Percentiles rank a stretch among this genome's conserved stretches.
Evolutionary conservation across 2,113 vertebrate genomes (phyloP).

Genomic region (Nipponia nippon): DNA sequence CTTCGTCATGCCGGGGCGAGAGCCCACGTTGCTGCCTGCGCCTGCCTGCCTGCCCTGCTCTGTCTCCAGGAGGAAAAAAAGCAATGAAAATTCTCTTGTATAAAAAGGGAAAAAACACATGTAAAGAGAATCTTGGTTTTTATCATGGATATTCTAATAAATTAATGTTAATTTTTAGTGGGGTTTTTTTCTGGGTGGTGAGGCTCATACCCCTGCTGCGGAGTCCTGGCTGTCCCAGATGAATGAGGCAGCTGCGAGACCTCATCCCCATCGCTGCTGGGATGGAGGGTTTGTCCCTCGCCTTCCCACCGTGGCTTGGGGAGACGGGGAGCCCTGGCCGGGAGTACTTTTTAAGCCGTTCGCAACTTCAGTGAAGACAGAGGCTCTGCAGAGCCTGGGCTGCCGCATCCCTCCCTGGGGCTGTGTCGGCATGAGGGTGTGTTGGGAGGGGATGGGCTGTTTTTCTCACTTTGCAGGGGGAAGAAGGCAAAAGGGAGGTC

Average conservation of each 20-base stretch:
- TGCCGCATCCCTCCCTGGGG: not conserved
- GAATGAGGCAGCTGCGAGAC: not conserved
- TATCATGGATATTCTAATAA: slow-evolving; percentile 81
- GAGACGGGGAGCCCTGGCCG: accelerated
- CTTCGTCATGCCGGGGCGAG: not conserved
- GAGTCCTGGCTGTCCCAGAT: accelerated
- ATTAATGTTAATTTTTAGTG: slow-evolving; percentile 77
- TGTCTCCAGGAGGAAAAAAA: slow-evolving; percentile 55
- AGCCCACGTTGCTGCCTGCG: slow-evolving; percentile 9
- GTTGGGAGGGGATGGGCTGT: not conserved
- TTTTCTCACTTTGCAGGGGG: not conserved
- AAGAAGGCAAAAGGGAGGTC: not conserved
- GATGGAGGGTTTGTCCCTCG: not conserved
- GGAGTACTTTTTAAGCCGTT: not conserved
- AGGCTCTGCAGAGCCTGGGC: accelerated
- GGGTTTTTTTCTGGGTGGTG: not conserved
- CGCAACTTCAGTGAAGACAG: not conserved
- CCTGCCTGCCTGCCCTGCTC: slow-evolving; percentile 53
- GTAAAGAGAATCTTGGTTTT: slow-evolving; percentile 75
- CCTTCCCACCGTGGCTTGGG: not conserved
- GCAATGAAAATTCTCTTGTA: slow-evolving; percentile 58
- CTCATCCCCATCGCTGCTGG: accelerated
- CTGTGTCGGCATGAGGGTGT: accelerated
- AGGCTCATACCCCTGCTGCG: not conserved
- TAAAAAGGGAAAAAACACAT: not conserved